phyloP scores from a whole-genome alignment of 2,888 invertebrate species.

The Lasioglossum villosulum region DNA sequence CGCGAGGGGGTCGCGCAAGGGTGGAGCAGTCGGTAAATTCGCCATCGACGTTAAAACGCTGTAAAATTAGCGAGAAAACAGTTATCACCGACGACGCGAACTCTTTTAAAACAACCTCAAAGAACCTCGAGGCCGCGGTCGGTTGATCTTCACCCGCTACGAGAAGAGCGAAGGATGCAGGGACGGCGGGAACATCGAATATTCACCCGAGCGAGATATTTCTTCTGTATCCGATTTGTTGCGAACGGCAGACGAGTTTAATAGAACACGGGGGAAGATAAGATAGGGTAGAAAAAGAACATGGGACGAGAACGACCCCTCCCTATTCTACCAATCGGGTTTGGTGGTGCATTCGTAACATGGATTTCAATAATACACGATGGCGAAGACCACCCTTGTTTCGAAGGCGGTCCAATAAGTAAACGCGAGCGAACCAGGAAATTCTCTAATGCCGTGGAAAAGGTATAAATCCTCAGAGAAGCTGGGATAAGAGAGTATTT shows the following conservation, averaged over 20 bases:
- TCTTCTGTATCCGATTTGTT: slow-evolving; percentile 27
- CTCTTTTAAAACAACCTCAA: neutral
- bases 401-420: neutral
- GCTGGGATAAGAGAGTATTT: neutral
- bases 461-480: neutral
- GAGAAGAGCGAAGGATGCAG: neutral
- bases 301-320: slow-evolving; percentile 25
- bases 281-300: neutral
- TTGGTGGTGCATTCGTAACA: slow-evolving; percentile 71
- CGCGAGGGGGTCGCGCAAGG: slow-evolving; percentile 49
- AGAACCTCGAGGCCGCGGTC: neutral
- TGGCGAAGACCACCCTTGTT: slow-evolving; percentile 48
- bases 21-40: slow-evolving; percentile 57
- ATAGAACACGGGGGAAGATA: neutral
- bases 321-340: slow-evolving; percentile 72
- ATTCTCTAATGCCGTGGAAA: neutral
- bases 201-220: slow-evolving; percentile 10
- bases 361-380: slow-evolving; percentile 74
- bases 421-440: neutral
- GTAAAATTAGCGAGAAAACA: slow-evolving; percentile 55
- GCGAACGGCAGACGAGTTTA: slow-evolving; percentile 26
- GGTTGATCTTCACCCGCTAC: neutral
- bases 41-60: slow-evolving; percentile 58
- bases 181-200: neutral
- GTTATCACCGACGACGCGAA: slow-evolving; percentile 27